Base-by-base conservation (phyloP, 1,140 invertebrate genomes). In the Drosophila teissieri region DNA sequence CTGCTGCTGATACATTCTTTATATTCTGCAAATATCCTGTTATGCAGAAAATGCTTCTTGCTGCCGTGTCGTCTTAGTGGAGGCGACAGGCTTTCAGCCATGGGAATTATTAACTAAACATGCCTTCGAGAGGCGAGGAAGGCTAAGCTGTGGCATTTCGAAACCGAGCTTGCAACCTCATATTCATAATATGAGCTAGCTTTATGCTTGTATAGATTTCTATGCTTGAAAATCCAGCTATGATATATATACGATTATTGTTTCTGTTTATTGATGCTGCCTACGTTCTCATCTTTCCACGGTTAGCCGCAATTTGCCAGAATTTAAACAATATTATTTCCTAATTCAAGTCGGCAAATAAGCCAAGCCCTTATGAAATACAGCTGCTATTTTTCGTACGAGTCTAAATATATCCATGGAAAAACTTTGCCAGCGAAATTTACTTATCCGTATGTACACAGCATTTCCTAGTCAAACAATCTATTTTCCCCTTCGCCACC, bases 41-140 rank as follows among this genome's bases (percentile, higher is more conserved):
- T 89, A 83, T 83, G 83, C 75, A 55, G 60, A 73, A 67, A 79
- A 79, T 82, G 75, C 67, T 80, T 53, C 61, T 80, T 72, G 60
- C 75, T 64, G 24, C 61, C 53, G 61, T 61, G 58, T 82, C 64
- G 55, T 70, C 73, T 55, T 55, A 58, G 55, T 57, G 42, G 42
- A 60, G 57, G 46, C 60, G 67, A 70, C 68, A 82, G 64, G 65
- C 72, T 65, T 36, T 60, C 45, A 76, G 78, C 69, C 78, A 79
- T 69, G 61, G 78, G 70, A 86, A 88, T 86, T 86, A 88, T 88
- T 86, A 88, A 83, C 78, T 86, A 82, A 82, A 82, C 74, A 46
- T 48, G 72, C 48, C 67, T 58, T 58, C 51, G 56, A 68, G 51
- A 24, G 27, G 8, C 22, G 10, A 19, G 67, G 58, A 68, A 72